These are phyloP conservation scores for Macaca mulatta DNA, from an alignment of 2,113 vertebrate genomes.

Conservation along the genomic window DNA sequence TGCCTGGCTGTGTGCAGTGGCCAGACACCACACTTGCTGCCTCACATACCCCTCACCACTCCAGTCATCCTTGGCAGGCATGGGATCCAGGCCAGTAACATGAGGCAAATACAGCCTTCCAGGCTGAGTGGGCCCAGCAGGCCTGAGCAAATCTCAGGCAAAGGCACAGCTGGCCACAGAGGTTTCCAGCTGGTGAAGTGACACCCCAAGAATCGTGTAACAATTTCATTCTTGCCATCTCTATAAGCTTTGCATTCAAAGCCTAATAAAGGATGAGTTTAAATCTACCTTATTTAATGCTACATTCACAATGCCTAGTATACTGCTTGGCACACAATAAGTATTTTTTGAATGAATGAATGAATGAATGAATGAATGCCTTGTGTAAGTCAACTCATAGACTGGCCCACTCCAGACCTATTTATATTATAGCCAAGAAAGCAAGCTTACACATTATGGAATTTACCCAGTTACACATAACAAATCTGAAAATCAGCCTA, in stretches of 20 bases:
- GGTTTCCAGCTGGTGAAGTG: too few relatives aligned
- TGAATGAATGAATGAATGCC: background rate
- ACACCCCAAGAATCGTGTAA: too few relatives aligned
- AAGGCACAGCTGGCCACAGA: too few relatives aligned
- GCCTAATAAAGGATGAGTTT: background rate
- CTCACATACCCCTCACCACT: too few relatives aligned
- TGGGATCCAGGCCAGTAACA: too few relatives aligned
- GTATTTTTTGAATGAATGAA: background rate
- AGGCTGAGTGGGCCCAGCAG: too few relatives aligned
- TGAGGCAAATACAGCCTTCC: too few relatives aligned
- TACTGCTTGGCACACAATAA: background rate
- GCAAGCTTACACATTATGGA: background rate
- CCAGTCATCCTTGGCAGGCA: too few relatives aligned
- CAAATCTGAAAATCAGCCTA: background rate
- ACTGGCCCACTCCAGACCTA: background rate
- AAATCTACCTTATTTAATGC: background rate
- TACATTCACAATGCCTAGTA: background rate
- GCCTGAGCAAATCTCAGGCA: too few relatives aligned
- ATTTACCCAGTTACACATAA: background rate
- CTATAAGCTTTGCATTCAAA: background rate
- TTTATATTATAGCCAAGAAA: background rate
- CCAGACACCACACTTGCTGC: too few relatives aligned
- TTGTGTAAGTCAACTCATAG: background rate
- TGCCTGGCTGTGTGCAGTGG: too few relatives aligned
- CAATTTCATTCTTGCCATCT: background rate